phyloP scores from a whole-genome alignment of 2,797 vertebrate species.

The Cynodonichthys magdalenae region DNA sequence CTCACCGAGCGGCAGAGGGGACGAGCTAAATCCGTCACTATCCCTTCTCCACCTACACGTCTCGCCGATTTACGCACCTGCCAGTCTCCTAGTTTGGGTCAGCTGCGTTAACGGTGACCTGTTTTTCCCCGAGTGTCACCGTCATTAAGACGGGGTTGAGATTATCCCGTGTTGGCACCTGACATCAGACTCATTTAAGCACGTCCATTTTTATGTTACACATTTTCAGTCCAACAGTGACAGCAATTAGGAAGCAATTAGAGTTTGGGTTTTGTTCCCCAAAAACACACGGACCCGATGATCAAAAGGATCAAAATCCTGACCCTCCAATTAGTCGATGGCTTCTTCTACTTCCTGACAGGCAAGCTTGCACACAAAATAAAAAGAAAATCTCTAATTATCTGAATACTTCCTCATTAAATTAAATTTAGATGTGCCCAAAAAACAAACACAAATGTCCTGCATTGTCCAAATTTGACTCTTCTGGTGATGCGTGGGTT shows the following conservation, averaged over 20 bases:
- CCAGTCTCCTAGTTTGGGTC: constrained; percentile 19
- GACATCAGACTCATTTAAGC: constrained; percentile 28
- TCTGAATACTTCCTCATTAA: background rate
- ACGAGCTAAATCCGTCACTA: constrained; percentile 36
- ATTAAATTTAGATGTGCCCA: background rate
- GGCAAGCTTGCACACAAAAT: background rate
- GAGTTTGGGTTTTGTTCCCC: background rate
- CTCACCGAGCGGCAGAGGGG: constrained; percentile 13
- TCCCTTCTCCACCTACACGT: constrained; percentile 11
- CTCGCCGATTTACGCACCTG: constrained; percentile 11
- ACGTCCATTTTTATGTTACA: background rate
- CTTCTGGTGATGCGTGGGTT: background rate
- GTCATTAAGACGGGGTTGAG: constrained; percentile 10
- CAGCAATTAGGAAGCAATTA: constrained; percentile 2
- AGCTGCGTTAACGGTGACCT: constrained; percentile 27
- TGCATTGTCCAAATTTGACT: background rate
- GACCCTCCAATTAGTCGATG: constrained; percentile 6
- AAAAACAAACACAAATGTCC: background rate
- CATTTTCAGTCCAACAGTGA: background rate
- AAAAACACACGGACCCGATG: background rate
- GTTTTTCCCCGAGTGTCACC: constrained; percentile 5
- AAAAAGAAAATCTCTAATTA: background rate
- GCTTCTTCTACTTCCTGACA: background rate
- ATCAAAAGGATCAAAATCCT: background rate
- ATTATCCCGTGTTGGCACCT: constrained; percentile 22